Base-by-base conservation (phyloP, 2,797 vertebrate species). In the Poecilia picta region DNA sequence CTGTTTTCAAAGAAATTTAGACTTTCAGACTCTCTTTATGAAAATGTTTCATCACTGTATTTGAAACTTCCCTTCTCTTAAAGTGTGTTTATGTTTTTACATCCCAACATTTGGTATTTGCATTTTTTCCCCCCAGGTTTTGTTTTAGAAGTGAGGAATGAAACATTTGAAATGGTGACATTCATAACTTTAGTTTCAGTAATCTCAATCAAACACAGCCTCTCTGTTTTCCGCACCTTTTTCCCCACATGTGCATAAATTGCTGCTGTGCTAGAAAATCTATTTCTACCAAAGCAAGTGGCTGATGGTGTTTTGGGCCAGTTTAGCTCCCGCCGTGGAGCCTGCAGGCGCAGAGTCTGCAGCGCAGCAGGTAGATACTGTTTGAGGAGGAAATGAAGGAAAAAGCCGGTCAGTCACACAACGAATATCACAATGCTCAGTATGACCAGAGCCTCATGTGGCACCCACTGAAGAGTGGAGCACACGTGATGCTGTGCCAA, bases 351-450 rank as follows among this genome's bases (percentile, higher is more conserved):
- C 39, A 76, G 53, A 75, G 81, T 75, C 78, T 78, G 79, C 39
- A 18, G 68, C 86, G 7, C 91, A 86, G 89, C 80, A 49, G 88
- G 87, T 20, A 46, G 77, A 73, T 51, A 80, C 75, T 77, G 81
- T 87, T 80, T 81, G 73, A 47, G n/a, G 66, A 74, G 79, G 81
- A 82, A 84, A 88, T 87, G 83, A 83, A 82, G 53, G 43, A 66
- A 53, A 81, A 66, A 77, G 78, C 57, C 25, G 57, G 64, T 46
- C 59, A 66, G 81, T 78, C 77, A 78, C 74, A 85, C 81, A 77
- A 71, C 46, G 73, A 73, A 83, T 53, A 80, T 79, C 74, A 78
- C 74, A 76, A n/a, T 23, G 25, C 77, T 83, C 85, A 73, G 33
- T 78, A 75, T 80, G 85, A 85, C 72, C 70, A 20, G 59, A 23